Percentiles rank a stretch among this genome's conserved stretches.
These are phyloP conservation scores for Agrotis puta DNA, from an alignment of 2,888 invertebrate genomes.

Conservation along the genomic window DNA sequence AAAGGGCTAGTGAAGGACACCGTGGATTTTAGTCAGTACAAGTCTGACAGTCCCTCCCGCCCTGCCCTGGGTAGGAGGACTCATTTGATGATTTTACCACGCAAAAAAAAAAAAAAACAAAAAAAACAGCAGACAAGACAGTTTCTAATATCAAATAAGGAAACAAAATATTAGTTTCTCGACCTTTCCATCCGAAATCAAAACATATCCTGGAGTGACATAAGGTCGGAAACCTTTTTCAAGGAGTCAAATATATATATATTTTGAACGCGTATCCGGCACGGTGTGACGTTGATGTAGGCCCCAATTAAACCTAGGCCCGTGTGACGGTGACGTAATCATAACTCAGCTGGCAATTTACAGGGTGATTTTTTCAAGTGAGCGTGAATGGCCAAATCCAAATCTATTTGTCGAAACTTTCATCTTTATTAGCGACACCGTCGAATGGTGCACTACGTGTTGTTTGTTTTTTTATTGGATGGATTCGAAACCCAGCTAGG, in stretches of 20 bases:
- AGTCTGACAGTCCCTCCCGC: no score
- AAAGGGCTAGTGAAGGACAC: no score
- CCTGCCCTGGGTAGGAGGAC: no score
- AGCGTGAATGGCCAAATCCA: no score
- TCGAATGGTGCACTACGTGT: no score
- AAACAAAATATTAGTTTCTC: slow-evolving; percentile 4
- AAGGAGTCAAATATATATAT: slow-evolving; percentile 63
- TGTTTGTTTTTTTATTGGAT: no score
- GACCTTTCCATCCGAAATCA: background rate
- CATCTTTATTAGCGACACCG: no score
- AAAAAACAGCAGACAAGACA: background rate
- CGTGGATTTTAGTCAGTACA: no score
- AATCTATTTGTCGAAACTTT: no score
- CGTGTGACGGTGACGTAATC: slow-evolving; percentile 55
- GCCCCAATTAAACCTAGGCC: slow-evolving; percentile 62
- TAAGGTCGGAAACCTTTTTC: slow-evolving; percentile 50
- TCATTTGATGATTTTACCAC: no score
- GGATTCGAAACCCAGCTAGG: no score
- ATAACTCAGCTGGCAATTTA: slow-evolving; percentile 62
- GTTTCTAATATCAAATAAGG: background rate
- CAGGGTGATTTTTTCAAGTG: no score
- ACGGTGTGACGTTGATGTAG: slow-evolving; percentile 64
- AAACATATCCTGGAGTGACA: slow-evolving; percentile 11
- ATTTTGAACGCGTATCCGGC: slow-evolving; percentile 58
- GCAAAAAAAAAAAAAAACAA: background rate